These are phyloP conservation scores for Gymnosoma rotundatum DNA, from an alignment of 2,888 invertebrate genomes.

Conservation along the genomic window DNA sequence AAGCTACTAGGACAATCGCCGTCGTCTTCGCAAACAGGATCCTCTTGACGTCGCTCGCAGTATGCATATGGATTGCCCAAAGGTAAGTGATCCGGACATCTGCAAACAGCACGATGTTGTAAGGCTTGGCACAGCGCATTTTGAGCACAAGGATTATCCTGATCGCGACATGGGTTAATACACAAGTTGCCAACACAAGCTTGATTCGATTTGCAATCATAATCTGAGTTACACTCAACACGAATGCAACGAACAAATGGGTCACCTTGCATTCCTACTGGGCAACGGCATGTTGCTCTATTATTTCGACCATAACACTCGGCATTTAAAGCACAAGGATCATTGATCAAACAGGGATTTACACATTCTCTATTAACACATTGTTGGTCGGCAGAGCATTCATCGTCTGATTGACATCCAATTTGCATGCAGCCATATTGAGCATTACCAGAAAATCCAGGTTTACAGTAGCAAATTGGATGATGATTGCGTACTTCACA, in stretches of 20 bases:
- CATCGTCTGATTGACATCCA: conserved; percentile 91
- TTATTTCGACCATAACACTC: conserved; percentile 92
- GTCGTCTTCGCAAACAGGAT: conserved; percentile 89
- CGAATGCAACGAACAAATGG: conserved; percentile 90
- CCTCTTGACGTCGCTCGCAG: conserved; percentile 85
- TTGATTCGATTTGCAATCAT: conserved; percentile 90
- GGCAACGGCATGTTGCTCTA: conserved; percentile 91
- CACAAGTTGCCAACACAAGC: conserved; percentile 89
- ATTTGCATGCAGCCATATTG: conserved; percentile 91
- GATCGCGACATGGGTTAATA: conserved; percentile 88
- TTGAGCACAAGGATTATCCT: conserved; percentile 88
- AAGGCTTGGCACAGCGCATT: conserved; percentile 91
- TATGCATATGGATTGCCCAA: conserved; percentile 91
- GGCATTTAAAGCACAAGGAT: conserved; percentile 92
- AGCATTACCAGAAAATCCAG: conserved; percentile 93
- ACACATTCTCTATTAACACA: conserved; percentile 92
- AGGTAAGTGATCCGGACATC: conserved; percentile 91
- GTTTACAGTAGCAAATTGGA: conserved; percentile 91
- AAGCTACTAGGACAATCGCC: conserved; percentile 90
- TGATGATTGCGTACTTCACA: conserved; percentile 92
- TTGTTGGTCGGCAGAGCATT: conserved; percentile 90
- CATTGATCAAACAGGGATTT: conserved; percentile 89
- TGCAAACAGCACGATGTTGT: conserved; percentile 91
- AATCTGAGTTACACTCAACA: conserved; percentile 89
- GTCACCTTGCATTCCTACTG: conserved; percentile 89